Conservation (phyloP, 2,888 invertebrate species). For the Agrilus mali region DNA sequence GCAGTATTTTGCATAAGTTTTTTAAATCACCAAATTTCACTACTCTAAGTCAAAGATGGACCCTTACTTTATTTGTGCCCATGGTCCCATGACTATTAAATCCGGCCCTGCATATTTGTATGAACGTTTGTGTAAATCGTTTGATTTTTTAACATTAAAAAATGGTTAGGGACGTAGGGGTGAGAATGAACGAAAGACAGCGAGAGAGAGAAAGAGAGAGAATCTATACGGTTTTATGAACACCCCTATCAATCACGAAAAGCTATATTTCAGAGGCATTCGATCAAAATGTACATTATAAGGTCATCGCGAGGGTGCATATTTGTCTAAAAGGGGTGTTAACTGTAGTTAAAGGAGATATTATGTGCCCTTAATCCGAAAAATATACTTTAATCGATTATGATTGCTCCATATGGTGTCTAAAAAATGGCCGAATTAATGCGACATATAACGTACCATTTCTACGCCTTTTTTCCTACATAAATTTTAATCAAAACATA, state of each 20-base stretch:
- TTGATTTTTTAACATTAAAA: conserved; percentile 2
- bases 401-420: neutral
- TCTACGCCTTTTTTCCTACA: too few relatives aligned
- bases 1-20: too few relatives aligned
- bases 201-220: neutral
- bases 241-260: conserved; percentile 14
- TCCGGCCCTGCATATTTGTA: too few relatives aligned
- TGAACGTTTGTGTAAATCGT: too few relatives aligned
- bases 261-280: conserved; percentile 15
- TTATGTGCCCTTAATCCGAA: conserved; percentile 10
- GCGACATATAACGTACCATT: too few relatives aligned
- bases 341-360: conserved; percentile 14
- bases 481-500: too few relatives aligned
- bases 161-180: neutral
- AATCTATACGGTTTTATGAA: too few relatives aligned
- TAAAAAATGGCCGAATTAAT: too few relatives aligned
- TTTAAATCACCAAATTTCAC: too few relatives aligned
- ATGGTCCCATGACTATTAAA: too few relatives aligned
- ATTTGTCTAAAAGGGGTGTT: conserved; percentile 15
- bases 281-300: conserved; percentile 15
- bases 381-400: conserved; percentile 15
- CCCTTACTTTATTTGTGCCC: too few relatives aligned
- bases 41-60: too few relatives aligned
- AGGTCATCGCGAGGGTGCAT: conserved; percentile 16
- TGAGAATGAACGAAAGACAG: conserved; percentile 4